Percentiles rank a stretch among this genome's conserved stretches.
Conservation (phyloP, 2,888 invertebrate species). For the Mantis religiosa region DNA sequence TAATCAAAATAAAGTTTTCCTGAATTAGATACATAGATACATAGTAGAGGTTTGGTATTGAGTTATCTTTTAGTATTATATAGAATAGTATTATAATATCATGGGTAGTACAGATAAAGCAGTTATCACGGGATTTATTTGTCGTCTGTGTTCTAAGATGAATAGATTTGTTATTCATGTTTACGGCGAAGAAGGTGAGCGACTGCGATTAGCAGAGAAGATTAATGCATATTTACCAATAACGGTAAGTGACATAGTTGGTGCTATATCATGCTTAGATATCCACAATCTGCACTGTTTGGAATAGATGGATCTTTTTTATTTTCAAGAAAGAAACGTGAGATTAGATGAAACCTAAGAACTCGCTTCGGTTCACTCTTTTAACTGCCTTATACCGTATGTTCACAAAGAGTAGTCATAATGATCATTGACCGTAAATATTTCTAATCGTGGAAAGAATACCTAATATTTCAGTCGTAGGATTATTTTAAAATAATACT, state of each 20-base stretch:
- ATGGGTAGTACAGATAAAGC: constrained; percentile 84
- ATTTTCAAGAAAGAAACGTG: too few species aligned
- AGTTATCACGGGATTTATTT: constrained; percentile 77
- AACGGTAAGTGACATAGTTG: constrained; percentile 50
- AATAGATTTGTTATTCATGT: constrained; percentile 79
- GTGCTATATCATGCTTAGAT: background rate
- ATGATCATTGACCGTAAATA: too few species aligned
- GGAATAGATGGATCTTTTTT: too few species aligned
- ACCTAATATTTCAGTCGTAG: too few species aligned
- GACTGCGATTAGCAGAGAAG: constrained; percentile 71
- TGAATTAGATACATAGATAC: too few species aligned
- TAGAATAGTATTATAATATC: constrained; percentile 20
- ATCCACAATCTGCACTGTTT: background rate
- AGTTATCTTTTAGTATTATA: background rate
- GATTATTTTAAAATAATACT: too few species aligned
- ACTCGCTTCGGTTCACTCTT: too few species aligned
- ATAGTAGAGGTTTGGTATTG: too few species aligned
- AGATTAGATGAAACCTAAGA: too few species aligned
- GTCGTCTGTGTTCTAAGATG: constrained; percentile 81
- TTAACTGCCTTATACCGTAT: too few species aligned
- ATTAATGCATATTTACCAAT: constrained; percentile 77
- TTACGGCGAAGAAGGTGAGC: constrained; percentile 74
- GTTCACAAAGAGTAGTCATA: too few species aligned
- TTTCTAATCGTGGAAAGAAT: too few species aligned
- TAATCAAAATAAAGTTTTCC: constrained; percentile 1